Evolutionary conservation across 92 coral and sea anemone genomes (phyloP).

Genomic region (Bergia puertoricense): DNA sequence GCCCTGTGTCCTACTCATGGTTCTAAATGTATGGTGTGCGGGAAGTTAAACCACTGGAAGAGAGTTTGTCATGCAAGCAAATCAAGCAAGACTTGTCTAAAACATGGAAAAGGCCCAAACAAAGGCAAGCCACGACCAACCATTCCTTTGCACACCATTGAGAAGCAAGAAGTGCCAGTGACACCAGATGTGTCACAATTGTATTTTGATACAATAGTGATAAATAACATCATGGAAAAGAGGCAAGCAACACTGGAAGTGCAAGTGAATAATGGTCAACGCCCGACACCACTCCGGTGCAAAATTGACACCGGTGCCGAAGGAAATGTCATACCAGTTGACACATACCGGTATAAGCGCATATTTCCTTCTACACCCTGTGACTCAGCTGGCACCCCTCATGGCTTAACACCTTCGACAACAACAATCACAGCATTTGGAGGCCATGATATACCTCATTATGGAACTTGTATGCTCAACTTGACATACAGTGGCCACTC

Average conservation of each 20-base stretch:
- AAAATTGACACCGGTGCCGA: slow-evolving; percentile 76
- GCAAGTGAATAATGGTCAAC: slow-evolving; percentile 55
- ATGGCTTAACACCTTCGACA: slow-evolving; percentile 52
- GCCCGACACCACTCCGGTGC: slow-evolving; percentile 52
- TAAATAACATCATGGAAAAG: slow-evolving; percentile 39
- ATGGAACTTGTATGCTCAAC: slow-evolving; percentile 61
- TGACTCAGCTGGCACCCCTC: slow-evolving; percentile 55
- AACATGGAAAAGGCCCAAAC: no score
- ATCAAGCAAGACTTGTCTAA: no score
- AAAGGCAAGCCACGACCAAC: no score
- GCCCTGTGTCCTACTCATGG: slow-evolving; percentile 41
- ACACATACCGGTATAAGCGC: slow-evolving; percentile 54
- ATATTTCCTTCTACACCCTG: slow-evolving; percentile 48
- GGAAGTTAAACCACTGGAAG: slow-evolving; percentile 44
- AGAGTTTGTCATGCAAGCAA: no score
- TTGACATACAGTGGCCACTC: slow-evolving; percentile 55
- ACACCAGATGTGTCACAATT: not conserved
- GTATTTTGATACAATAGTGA: slow-evolving; percentile 36
- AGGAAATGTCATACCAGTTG: slow-evolving; percentile 71
- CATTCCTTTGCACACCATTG: slow-evolving; percentile 53
- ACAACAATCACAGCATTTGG: slow-evolving; percentile 60
- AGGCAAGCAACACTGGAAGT: slow-evolving; percentile 61
- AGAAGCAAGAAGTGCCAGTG: slow-evolving; percentile 31
- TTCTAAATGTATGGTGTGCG: slow-evolving; percentile 36
- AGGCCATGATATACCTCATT: slow-evolving; percentile 49